Evolutionary conservation across 2,113 vertebrate genomes (phyloP), one percentile per base, ranked within the genome.

Genomic region (Ahaetulla prasina): DNA sequence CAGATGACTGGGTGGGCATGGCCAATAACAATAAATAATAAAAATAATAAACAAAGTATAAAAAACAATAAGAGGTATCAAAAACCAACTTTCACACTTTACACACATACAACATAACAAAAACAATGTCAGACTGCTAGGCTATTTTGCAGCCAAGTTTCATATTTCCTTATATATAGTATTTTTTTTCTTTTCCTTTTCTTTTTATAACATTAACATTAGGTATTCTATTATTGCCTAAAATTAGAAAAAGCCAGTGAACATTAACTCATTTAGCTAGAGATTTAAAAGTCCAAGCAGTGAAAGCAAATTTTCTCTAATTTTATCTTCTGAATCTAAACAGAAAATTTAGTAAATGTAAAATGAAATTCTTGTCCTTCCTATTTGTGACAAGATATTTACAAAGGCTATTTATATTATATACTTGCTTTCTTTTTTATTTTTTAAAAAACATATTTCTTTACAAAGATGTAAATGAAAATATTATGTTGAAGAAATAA

Each of bases 161-260:
- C 35, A 85, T 94, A 92, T 89, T 89, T 50, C 39, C 27, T 27
- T 4, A 86, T 74, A 60, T 49, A 90, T 92, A 87, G 87, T 85
- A 89, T 9, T 89, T 94, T 89, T 94, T 84, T 93, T 86, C 93
- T 49, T 57, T 63, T 93, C 18, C 43, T 93, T 92, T 89, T 92
- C 87, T 54, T 57, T 90, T 89, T 74, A 91, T 93, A 93, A 16
- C 74, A 25, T 52, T 88, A 94, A 53, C 57, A 92, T 93, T 1
- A 94, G 85, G 93, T 52, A 87, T 18, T 88, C 54, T 89, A 86
- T 63, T 93, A 94, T 8, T 47, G 89, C 1, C 90, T 87, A 94
- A 94, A 95, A 43, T 0, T 80, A 80, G 85, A 87, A 45, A 93
- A 94, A 85, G 10, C 30, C 86, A 3, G 91, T 2, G 35, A 27